A percentile compares a stretch with the other conserved stretches of the same genome.
Conservation (phyloP, 2,888 invertebrate genomes). For the Aphodius sticticus region DNA sequence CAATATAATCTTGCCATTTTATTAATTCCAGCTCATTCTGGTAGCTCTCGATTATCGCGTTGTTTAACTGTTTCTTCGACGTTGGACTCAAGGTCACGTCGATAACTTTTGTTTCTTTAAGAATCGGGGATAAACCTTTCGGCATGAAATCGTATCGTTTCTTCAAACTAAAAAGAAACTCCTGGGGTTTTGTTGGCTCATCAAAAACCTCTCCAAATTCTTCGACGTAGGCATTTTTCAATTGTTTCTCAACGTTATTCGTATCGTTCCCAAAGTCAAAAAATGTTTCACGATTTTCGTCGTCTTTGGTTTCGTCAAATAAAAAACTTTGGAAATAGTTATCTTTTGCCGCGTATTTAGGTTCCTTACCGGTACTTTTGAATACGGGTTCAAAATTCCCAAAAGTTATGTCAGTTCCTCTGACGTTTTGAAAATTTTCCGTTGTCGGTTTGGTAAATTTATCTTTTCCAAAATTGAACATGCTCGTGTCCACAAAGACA, state of each 20-base stretch:
- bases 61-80: slow-evolving; percentile 51
- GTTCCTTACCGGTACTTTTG: slow-evolving; percentile 30
- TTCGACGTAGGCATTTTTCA: background rate
- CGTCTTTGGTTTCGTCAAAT: slow-evolving; percentile 11
- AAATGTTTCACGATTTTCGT: background rate
- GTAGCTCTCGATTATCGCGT: slow-evolving; percentile 52
- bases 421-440: slow-evolving; percentile 6
- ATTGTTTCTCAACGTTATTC: background rate
- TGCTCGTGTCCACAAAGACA: background rate
- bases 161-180: slow-evolving; percentile 56
- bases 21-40: slow-evolving; percentile 53
- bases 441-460: background rate
- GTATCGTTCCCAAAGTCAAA: background rate
- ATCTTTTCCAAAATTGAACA: background rate
- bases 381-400: slow-evolving; percentile 25
- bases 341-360: slow-evolving; percentile 18
- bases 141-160: slow-evolving; percentile 64
- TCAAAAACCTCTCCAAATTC: background rate
- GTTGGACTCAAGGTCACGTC: slow-evolving; percentile 51
- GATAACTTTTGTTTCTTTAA: slow-evolving; percentile 54
- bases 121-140: slow-evolving; percentile 68
- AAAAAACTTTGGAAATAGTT: slow-evolving; percentile 29
- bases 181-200: slow-evolving; percentile 46
- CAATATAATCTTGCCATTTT: slow-evolving; percentile 56
- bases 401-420: slow-evolving; percentile 26